Conservation (phyloP, 2,797 vertebrate species). For the Danio choprae region DNA sequence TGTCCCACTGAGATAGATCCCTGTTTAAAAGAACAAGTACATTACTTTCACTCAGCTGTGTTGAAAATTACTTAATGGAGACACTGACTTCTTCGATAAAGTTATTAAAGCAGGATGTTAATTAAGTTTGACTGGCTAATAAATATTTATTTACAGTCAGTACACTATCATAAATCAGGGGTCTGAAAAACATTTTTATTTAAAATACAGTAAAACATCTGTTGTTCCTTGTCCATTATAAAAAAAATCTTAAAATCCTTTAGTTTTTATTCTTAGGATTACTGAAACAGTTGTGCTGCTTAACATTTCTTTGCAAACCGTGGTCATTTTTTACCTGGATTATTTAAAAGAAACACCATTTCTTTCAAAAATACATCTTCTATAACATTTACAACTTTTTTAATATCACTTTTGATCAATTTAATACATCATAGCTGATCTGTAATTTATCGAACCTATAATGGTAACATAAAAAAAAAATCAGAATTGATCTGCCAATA, state of each 20-base stretch:
- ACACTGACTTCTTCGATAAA: background rate
- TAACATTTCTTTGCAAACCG: background rate
- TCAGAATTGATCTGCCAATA: no score
- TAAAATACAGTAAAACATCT: no score
- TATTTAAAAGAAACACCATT: background rate
- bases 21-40: conserved; percentile 68
- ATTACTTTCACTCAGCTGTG: background rate
- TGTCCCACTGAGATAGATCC: conserved; percentile 90
- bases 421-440: background rate
- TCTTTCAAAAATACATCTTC: background rate
- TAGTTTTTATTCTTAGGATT: background rate
- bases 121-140: background rate
- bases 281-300: background rate
- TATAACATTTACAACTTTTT: background rate
- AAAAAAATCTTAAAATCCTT: no score
- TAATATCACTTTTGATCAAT: background rate
- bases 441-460: no score
- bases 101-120: background rate
- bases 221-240: no score
- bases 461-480: no score
- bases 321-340: background rate
- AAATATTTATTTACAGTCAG: background rate
- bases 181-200: no score
- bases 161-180: background rate
- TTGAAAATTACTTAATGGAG: background rate